A percentile compares a stretch with the other conserved stretches of the same genome.
Evolutionary conservation across 2,797 vertebrate genomes (phyloP).

Genomic region (Epinephelus awoara): DNA sequence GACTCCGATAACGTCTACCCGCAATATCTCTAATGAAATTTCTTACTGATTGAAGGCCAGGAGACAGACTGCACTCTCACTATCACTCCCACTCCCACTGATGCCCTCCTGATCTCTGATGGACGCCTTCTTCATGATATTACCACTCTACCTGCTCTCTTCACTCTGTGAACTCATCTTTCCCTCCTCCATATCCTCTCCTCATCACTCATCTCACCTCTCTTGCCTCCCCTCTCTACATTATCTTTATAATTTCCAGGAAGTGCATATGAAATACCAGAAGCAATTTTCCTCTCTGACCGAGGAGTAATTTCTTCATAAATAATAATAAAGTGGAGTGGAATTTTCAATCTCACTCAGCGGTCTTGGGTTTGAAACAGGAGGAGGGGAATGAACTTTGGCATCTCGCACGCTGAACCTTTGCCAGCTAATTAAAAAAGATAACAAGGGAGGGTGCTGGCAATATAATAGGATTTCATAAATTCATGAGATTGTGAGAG

Average conservation of each 20-base stretch:
- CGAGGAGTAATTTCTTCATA: slow-evolving; percentile 37
- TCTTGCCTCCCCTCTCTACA: slow-evolving; percentile 7
- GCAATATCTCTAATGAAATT: slow-evolving; percentile 37
- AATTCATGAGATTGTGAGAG: slow-evolving; percentile 50
- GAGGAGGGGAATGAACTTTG: slow-evolving; percentile 51
- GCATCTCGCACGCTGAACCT: slow-evolving; percentile 23
- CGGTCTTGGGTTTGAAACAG: slow-evolving; percentile 14
- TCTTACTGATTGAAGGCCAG: slow-evolving; percentile 37
- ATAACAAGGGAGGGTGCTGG: slow-evolving; percentile 25
- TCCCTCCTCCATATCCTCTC: slow-evolving; percentile 36
- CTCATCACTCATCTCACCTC: slow-evolving; percentile 45
- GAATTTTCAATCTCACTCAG: slow-evolving; percentile 50
- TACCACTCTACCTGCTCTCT: slow-evolving; percentile 41
- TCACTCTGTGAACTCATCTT: slow-evolving; percentile 26
- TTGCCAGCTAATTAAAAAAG: slow-evolving; percentile 52
- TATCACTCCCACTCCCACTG: slow-evolving; percentile 36
- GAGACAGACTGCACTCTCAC: slow-evolving; percentile 31
- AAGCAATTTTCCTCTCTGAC: slow-evolving; percentile 42
- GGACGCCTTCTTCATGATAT: slow-evolving; percentile 19
- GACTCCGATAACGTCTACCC: slow-evolving; percentile 11
- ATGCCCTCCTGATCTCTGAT: slow-evolving; percentile 51
- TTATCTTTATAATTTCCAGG: slow-evolving; percentile 38
- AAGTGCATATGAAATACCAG: slow-evolving; percentile 35
- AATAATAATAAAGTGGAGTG: slow-evolving; percentile 46
- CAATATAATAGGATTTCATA: slow-evolving; percentile 52